These are phyloP conservation scores for Oxyscelio sp. DNA, from an alignment of 2,888 invertebrate genomes.

Conservation along the genomic window DNA sequence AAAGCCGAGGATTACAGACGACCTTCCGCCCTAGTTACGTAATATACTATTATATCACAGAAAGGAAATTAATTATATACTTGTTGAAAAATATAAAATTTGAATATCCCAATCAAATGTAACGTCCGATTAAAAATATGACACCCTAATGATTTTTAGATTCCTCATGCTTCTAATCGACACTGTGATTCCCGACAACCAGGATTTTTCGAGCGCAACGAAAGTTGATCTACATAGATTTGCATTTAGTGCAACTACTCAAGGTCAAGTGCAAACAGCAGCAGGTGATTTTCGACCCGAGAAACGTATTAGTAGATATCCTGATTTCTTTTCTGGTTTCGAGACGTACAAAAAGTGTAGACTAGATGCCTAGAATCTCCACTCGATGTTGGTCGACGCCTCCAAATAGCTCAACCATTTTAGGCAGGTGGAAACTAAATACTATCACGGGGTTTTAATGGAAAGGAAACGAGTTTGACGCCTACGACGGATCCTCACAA, in stretches of 20 bases:
- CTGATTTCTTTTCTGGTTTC: constrained; percentile 80
- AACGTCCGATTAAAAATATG: too few relatives aligned
- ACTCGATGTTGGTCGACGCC: constrained; percentile 76
- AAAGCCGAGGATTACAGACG: too few relatives aligned
- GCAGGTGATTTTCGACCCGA: constrained; percentile 84
- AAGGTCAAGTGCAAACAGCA: constrained; percentile 83
- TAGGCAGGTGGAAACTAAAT: constrained; percentile 86
- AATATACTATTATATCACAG: too few relatives aligned
- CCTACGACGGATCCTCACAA: constrained; percentile 76
- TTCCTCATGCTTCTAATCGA: too few relatives aligned
- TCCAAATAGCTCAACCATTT: constrained; percentile 80
- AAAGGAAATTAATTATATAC: too few relatives aligned
- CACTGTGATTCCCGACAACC: too few relatives aligned
- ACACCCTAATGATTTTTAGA: too few relatives aligned
- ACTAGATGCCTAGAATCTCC: constrained; percentile 84
- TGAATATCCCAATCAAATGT: too few relatives aligned
- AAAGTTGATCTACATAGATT: constrained; percentile 69
- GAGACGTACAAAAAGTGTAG: constrained; percentile 84
- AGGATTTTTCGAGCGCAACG: constrained; percentile 4
- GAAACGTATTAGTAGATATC: constrained; percentile 84
- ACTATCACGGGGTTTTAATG: constrained; percentile 78
- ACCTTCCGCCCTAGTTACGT: too few relatives aligned
- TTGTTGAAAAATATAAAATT: too few relatives aligned
- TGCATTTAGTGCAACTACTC: constrained; percentile 83
- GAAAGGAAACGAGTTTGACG: constrained; percentile 79